Conservation (phyloP, 2,113 vertebrate species). For the Leucopsar rothschildi region DNA sequence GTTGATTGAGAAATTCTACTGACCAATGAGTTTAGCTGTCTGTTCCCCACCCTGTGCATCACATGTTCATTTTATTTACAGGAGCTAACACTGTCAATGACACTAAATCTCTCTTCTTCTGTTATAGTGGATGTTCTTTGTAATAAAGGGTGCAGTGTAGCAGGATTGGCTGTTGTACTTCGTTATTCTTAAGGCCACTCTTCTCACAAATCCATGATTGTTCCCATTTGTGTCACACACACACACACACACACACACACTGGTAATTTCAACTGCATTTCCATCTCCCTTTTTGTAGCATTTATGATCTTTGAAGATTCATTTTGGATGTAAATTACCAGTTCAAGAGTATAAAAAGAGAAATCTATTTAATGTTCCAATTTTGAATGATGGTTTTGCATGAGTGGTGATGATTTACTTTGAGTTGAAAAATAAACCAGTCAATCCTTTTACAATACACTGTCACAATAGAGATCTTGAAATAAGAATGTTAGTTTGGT, state of each 20-base stretch:
- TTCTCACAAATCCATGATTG: background rate
- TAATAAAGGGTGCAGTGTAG: background rate
- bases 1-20: background rate
- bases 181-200: background rate
- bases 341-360: background rate
- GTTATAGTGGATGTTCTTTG: background rate
- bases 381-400: background rate
- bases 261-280: background rate
- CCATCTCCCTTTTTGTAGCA: background rate
- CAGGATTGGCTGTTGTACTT: background rate
- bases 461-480: background rate
- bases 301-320: background rate
- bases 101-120: background rate
- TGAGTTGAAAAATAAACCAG: slow-evolving; percentile 7
- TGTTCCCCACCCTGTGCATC: background rate
- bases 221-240: background rate
- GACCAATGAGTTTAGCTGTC: background rate
- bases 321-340: slow-evolving; percentile 23
- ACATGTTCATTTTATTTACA: background rate
- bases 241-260: background rate
- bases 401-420: background rate
- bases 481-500: background rate
- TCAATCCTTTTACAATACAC: background rate
- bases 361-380: background rate
- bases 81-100: background rate